A percentile compares a stretch with the other conserved stretches of the same genome.
Conservation (phyloP, 2,888 invertebrate species). For the Synanthedon andrenaeformis region DNA sequence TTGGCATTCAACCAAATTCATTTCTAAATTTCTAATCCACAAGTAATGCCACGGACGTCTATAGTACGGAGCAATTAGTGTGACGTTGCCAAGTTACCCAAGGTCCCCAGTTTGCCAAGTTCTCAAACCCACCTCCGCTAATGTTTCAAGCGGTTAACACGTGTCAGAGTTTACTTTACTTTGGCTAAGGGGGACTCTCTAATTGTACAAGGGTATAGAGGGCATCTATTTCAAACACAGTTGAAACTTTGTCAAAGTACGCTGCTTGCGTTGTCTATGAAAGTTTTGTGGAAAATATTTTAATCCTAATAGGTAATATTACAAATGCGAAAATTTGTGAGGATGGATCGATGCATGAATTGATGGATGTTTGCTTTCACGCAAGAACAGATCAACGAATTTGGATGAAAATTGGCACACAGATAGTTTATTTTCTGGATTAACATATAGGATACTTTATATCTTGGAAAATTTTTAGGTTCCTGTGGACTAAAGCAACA, state of each 20-base stretch:
- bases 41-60: neutral
- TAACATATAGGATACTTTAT: no score
- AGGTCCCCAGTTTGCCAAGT: slow-evolving; percentile 16
- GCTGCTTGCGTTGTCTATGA: neutral
- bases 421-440: no score
- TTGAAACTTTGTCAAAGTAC: slow-evolving; percentile 2
- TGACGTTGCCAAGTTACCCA: slow-evolving; percentile 3
- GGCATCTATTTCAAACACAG: neutral
- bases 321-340: no score
- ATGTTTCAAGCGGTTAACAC: slow-evolving; percentile 21
- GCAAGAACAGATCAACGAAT: no score
- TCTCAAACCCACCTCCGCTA: slow-evolving; percentile 11
- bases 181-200: neutral
- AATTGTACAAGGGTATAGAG: neutral
- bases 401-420: no score
- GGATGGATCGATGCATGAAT: no score
- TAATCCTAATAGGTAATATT: no score
- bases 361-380: no score
- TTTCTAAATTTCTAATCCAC: neutral
- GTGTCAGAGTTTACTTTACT: slow-evolving; percentile 13
- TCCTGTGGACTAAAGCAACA: no score
- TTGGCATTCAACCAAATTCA: neutral
- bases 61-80: neutral
- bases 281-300: neutral
- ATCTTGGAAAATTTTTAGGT: no score